These are phyloP conservation scores for Apocrypta bakeri DNA, from an alignment of 1,140 invertebrate species.

Conservation along the genomic window DNA sequence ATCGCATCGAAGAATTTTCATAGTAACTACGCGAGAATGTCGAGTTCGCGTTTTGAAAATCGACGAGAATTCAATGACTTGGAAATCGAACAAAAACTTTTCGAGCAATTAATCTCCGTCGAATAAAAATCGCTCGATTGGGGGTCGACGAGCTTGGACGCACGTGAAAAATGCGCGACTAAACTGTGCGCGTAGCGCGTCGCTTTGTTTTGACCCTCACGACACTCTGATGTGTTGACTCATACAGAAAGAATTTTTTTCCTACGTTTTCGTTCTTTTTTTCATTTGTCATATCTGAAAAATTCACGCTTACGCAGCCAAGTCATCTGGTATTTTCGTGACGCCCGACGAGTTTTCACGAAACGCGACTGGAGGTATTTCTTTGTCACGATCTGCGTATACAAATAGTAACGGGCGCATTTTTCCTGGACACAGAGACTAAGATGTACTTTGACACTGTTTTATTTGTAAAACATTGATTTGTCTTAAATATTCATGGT, in stretches of 20 bases:
- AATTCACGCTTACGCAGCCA: neutral
- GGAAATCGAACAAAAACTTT: no score
- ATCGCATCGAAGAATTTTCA: neutral
- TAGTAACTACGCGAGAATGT: neutral
- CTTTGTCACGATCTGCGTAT: neutral
- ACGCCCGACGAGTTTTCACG: neutral
- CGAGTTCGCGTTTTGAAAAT: neutral
- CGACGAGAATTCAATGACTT: no score
- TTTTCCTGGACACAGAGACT: neutral
- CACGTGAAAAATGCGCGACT: slow-evolving; percentile 36
- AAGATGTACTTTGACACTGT: neutral
- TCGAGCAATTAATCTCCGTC: neutral
- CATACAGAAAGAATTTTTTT: slow-evolving; percentile 48
- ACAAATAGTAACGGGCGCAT: no score
- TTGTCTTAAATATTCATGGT: neutral
- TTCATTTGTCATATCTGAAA: slow-evolving; percentile 8
- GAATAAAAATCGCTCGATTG: neutral
- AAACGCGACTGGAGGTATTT: neutral
- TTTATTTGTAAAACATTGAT: slow-evolving; percentile 5
- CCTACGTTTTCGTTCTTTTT: neutral
- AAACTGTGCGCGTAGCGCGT: neutral
- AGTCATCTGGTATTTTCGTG: neutral
- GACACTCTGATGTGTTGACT: slow-evolving; percentile 38
- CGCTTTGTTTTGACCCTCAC: slow-evolving; percentile 41
- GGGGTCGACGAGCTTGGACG: slow-evolving; percentile 44